Conservation (phyloP, 1,140 invertebrate genomes). For the Lordiphosa stackelbergi region DNA sequence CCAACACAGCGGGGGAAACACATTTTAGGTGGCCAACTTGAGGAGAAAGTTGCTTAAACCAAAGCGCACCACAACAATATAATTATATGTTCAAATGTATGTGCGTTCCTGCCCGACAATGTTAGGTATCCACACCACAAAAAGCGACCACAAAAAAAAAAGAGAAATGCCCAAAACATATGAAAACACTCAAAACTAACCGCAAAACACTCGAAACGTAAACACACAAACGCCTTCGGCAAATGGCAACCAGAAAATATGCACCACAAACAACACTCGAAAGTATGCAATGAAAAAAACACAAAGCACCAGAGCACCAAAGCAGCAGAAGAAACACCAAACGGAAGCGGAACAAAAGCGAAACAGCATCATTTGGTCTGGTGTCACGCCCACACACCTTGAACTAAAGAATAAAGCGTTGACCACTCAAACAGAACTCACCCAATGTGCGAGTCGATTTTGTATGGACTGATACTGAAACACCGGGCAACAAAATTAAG, state of each 20-base stretch:
- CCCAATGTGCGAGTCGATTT: conserved; percentile 20
- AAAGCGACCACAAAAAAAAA: conserved; percentile 50
- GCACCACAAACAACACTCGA: conserved; percentile 53
- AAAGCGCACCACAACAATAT: conserved; percentile 28
- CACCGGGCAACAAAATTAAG: conserved; percentile 6
- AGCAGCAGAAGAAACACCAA: conserved; percentile 4
- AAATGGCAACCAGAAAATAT: conserved; percentile 61
- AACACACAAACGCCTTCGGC: conserved; percentile 25
- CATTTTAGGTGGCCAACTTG: conserved; percentile 33
- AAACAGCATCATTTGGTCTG: conserved; percentile 26
- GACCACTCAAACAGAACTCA: conserved; percentile 33
- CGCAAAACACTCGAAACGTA: conserved; percentile 51
- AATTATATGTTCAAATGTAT: conserved; percentile 41
- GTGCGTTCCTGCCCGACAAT: conserved; percentile 25
- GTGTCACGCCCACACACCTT: conserved; percentile 41
- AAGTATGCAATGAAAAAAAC: conserved; percentile 31
- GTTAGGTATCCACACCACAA: conserved; percentile 52
- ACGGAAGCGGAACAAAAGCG: conserved; percentile 27
- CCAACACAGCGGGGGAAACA: conserved; percentile 12
- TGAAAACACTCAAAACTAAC: conserved; percentile 56
- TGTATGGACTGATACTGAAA: conserved; percentile 10
- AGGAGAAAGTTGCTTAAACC: conserved; percentile 28
- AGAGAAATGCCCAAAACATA: conserved; percentile 33
- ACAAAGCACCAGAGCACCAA: conserved; percentile 9
- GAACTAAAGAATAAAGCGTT: conserved; percentile 20